Percentiles rank a stretch among this genome's conserved stretches.
Conservation (phyloP, 2,888 invertebrate species). For the Drosophila meridiana region DNA sequence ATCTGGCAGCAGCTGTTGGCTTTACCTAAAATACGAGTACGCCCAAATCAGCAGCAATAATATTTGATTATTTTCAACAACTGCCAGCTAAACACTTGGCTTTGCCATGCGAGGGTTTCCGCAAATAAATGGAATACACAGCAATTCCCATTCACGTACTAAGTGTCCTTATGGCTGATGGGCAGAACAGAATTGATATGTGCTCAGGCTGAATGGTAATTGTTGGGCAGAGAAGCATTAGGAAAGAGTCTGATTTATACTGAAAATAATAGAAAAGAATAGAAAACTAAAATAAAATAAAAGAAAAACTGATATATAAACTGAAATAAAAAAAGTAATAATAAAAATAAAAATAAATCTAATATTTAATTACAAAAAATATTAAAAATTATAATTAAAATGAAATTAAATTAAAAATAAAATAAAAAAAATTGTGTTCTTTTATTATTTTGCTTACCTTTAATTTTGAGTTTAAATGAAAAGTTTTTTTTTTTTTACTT, state of each 20-base stretch:
- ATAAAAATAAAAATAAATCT: too few species aligned
- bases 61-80: slow-evolving; percentile 66
- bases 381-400: too few species aligned
- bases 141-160: slow-evolving; percentile 15
- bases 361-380: too few species aligned
- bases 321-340: background rate
- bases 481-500: too few species aligned
- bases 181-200: slow-evolving; percentile 16
- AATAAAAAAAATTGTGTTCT: too few species aligned
- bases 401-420: too few species aligned
- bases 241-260: background rate
- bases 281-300: background rate
- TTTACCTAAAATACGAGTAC: slow-evolving; percentile 56
- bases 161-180: slow-evolving; percentile 25
- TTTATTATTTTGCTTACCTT: too few species aligned
- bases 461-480: too few species aligned
- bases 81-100: slow-evolving; percentile 55
- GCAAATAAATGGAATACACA: slow-evolving; percentile 41
- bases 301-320: background rate
- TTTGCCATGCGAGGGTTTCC: slow-evolving; percentile 2
- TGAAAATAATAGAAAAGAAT: background rate
- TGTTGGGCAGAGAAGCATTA: background rate
- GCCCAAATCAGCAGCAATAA: slow-evolving; percentile 62
- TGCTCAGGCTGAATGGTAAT: slow-evolving; percentile 4
- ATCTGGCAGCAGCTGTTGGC: slow-evolving; percentile 52